Evolutionary conservation across 92 coral and sea anemone genomes (phyloP), one percentile per base, ranked within the genome.

Genomic region (Palythoa grandiflora): DNA sequence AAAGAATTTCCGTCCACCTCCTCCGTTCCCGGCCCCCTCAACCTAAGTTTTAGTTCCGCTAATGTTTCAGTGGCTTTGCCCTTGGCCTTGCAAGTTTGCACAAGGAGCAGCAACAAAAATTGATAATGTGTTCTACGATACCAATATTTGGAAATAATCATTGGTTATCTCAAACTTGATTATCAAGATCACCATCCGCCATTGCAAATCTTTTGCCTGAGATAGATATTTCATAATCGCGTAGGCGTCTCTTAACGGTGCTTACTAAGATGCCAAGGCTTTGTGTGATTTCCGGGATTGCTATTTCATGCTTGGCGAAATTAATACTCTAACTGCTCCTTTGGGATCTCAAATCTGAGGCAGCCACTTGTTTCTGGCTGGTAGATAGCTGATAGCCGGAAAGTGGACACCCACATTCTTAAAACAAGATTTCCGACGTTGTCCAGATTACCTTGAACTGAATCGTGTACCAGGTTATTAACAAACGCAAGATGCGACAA

Each of bases 181-280:
- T 47, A 68, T 83, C 92, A 10, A 89, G 75, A 38, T 61, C 80
- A 3, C 5, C n/a, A 85, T 89, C 92, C 3, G 80, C 74, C 6
- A 78, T 47, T 50, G 48, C 79, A 16, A 79, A 50, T 77, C 21
- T 47, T 39, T 66, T 75, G 55, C 21, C 63, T 44, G 63, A 76
- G 39, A 79, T 59, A 39, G 91, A 81, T 38, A 92, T 89, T 35
- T 88, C 93, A 38, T 92, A 75, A 66, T 92, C 91, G 47, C 91
- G 71, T 36, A 87, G 79, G 53, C 91, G 85, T 84, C 91, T 89
- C 63, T 92, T 89, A 37, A 92, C 60, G 28, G 95, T 90, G 78
- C 95, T 90, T 79, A 75, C 60, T 3, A 91, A 81, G 3, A 93
- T 92, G 71, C 92, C 93, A 77, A 92, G 87, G 8, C 87, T 87